phyloP scores from a whole-genome alignment of 2,797 vertebrate species.

The Podargus strigoides region DNA sequence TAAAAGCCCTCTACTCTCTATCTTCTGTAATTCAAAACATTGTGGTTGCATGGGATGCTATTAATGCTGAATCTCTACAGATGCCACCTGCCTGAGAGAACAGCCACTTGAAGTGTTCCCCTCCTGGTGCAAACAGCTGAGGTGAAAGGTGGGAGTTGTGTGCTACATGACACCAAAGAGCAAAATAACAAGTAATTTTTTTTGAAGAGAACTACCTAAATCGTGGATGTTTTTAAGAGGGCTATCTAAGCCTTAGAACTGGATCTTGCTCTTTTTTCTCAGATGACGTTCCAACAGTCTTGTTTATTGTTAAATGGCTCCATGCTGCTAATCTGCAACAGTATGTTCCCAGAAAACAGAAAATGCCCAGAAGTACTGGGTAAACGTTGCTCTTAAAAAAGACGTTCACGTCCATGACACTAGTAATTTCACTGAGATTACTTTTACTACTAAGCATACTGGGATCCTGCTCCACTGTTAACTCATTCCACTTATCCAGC shows the following conservation, averaged over 20 bases:
- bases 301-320: background rate
- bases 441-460: background rate
- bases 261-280: background rate
- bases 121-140: background rate
- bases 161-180: rapidly evolving
- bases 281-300: background rate
- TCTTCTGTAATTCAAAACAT: background rate
- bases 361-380: background rate
- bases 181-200: background rate
- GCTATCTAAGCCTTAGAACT: background rate
- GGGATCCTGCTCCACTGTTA: background rate
- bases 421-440: background rate
- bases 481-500: background rate
- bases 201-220: background rate
- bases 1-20: background rate
- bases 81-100: background rate
- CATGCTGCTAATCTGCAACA: background rate
- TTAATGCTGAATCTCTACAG: background rate
- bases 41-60: background rate
- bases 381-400: background rate
- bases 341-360: background rate
- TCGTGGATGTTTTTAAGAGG: background rate
- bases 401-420: background rate
- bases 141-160: background rate
- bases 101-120: background rate